Conservation (phyloP, 2,113 vertebrate species). For the Corythornis madagascariensis region DNA sequence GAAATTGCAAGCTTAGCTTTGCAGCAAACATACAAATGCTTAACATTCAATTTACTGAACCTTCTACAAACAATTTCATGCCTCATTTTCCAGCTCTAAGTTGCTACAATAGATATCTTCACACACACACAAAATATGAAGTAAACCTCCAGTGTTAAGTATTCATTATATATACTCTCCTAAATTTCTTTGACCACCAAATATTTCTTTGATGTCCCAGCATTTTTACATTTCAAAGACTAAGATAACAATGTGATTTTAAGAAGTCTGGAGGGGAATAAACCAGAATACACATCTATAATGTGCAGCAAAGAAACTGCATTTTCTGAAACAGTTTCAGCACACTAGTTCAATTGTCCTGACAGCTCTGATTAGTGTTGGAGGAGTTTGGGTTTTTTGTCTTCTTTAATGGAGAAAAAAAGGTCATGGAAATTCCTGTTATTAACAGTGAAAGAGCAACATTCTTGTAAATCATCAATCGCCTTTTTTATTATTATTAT, state of each 20-base stretch:
- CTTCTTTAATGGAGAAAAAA: not conserved
- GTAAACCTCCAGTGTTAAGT: conserved; percentile 58
- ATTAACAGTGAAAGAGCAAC: not conserved
- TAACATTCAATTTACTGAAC: conserved; percentile 64
- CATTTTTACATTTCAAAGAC: conserved; percentile 79
- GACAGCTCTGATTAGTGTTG: conserved; percentile 2
- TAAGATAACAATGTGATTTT: conserved; percentile 78
- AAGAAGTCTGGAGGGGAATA: conserved; percentile 69
- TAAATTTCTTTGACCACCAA: conserved; percentile 74
- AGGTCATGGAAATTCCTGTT: not conserved
- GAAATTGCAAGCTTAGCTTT: conserved; percentile 31
- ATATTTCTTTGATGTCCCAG: conserved; percentile 76
- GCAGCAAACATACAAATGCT: conserved; percentile 36
- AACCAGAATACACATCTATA: conserved; percentile 38
- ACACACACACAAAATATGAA: conserved; percentile 13
- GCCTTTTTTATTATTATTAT: not conserved
- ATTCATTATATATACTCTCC: conserved; percentile 68
- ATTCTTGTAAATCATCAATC: not conserved
- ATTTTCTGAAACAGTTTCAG: conserved; percentile 8
- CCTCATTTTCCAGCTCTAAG: conserved; percentile 67
- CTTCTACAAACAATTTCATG: conserved; percentile 75
- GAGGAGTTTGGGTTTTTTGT: not conserved
- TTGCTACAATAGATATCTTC: conserved; percentile 59
- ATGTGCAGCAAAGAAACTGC: not conserved
- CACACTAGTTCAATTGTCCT: conserved; percentile 34